Percentiles rank a stretch among this genome's conserved stretches.
phyloP scores from a whole-genome alignment of 2,888 invertebrate species.

The Xylophagus ater region DNA sequence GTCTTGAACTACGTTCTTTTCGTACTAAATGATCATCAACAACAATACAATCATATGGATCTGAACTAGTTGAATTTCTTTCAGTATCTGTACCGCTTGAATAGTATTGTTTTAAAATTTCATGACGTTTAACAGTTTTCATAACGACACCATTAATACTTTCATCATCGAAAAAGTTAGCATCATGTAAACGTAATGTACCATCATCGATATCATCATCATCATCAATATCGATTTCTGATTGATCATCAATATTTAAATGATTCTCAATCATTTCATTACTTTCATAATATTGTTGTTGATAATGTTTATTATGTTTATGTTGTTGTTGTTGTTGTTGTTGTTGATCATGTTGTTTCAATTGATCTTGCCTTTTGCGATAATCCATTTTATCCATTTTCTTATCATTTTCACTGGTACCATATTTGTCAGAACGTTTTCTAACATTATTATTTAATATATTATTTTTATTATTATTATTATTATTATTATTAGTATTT shows the following conservation, averaged over 20 bases:
- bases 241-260: conserved; percentile 8
- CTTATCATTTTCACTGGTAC: conserved; percentile 1
- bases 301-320: conserved; percentile 8
- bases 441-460: too few species aligned
- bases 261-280: conserved; percentile 3
- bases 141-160: conserved; percentile 51
- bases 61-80: conserved; percentile 56
- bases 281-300: conserved; percentile 5
- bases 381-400: conserved; percentile 8
- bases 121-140: conserved; percentile 62
- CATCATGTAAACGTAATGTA: conserved; percentile 42
- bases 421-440: conserved; percentile 6
- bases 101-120: conserved; percentile 60
- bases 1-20: conserved; percentile 36
- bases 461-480: too few species aligned
- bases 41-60: conserved; percentile 71
- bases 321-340: too few species aligned
- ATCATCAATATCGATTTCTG: conserved; percentile 18
- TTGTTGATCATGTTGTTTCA: too few species aligned
- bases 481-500: too few species aligned
- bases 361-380: too few species aligned
- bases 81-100: conserved; percentile 52
- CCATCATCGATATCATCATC: conserved; percentile 29
- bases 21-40: conserved; percentile 60
- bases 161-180: conserved; percentile 54